Evolutionary conservation across 2,113 vertebrate species (phyloP), one percentile per base, ranked within the genome.

Genomic region (Hippopotamus amphibius): DNA sequence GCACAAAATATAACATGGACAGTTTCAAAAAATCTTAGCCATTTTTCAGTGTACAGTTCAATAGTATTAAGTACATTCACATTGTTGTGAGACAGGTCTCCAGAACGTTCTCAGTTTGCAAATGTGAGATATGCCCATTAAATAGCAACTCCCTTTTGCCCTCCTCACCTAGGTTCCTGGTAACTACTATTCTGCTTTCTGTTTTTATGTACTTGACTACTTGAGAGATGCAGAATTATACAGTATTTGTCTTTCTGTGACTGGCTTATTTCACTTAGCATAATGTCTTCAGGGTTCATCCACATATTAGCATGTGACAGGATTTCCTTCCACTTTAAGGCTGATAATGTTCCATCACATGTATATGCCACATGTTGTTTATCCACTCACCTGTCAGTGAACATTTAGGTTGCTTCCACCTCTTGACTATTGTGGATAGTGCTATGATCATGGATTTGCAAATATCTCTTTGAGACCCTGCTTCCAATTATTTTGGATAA

Each of bases 131-230:
- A 2, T 22, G 33, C 6, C 19, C 33, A 6, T 68, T 57, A 50
- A 48, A 41, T 37, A 72, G 11, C 13, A 81, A 15, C 6, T 14
- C 17, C 13, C 41, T 2, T 9, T 43, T 7, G 3, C 3, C 28
- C 17, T 13, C 11, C 13, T n/a, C 8, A 17, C 4, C 3, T 37
- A 24, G 11, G 30, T 28, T 10, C 13, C 37, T 14, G 0, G 1
- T 41, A 48, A 43, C 74, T 33, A 17, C 41, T 14, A 0, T 12
- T 81, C 55, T 81, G 30, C 59, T 53, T 71, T 57, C 43, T 55
- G 8, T 69, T 37, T 68, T 15, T 88, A 17, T 48, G n/a, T 41
- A 9, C 71, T 11, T 63, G 33, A 71, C 46, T 57, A 7, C 10
- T 43, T 57, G 46, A 21, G 30, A 3, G 41, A 7, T 14, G 15